A percentile compares a stretch with the other conserved stretches of the same genome.
These are phyloP conservation scores for Lordiphosa andalusiaca DNA, from an alignment of 2,888 invertebrate genomes.

Conservation along the genomic window DNA sequence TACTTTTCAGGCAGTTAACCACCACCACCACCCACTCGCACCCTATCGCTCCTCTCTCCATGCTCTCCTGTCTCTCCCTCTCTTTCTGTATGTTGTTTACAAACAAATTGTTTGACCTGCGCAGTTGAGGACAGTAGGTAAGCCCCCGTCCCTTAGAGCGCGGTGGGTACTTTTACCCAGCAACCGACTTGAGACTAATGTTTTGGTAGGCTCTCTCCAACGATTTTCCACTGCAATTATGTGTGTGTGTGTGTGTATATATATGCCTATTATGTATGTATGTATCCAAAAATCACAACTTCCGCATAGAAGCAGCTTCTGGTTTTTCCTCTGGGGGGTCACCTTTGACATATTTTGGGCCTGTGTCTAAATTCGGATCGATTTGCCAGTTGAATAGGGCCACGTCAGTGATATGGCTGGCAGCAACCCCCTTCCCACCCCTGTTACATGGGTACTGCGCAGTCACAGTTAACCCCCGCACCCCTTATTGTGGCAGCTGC, in stretches of 20 bases:
- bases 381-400: slow-evolving; percentile 2
- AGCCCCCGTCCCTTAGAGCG: slow-evolving; percentile 10
- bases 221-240: slow-evolving; percentile 53
- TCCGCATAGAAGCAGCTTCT: slow-evolving; percentile 52
- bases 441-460: slow-evolving; percentile 25
- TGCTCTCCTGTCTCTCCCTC: slow-evolving; percentile 9
- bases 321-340: slow-evolving; percentile 46
- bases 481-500: slow-evolving; percentile 4
- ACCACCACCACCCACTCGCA: slow-evolving; percentile 5
- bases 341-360: slow-evolving; percentile 57
- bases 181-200: slow-evolving; percentile 33
- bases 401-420: slow-evolving; percentile 5
- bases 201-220: slow-evolving; percentile 20
- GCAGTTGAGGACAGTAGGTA: slow-evolving; percentile 36
- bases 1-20: slow-evolving; percentile 10
- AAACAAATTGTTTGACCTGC: slow-evolving; percentile 71
- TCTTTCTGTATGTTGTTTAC: slow-evolving; percentile 55
- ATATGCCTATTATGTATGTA: slow-evolving; percentile 5
- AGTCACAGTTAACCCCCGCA: slow-evolving; percentile 25
- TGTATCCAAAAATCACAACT: slow-evolving; percentile 44
- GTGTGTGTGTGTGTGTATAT: neutral
- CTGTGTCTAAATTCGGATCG: neutral
- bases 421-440: slow-evolving; percentile 2
- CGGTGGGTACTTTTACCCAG: slow-evolving; percentile 19
- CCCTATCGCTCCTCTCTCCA: neutral